Base-by-base conservation (phyloP, 2,888 invertebrate species). In the Noctua comes region DNA sequence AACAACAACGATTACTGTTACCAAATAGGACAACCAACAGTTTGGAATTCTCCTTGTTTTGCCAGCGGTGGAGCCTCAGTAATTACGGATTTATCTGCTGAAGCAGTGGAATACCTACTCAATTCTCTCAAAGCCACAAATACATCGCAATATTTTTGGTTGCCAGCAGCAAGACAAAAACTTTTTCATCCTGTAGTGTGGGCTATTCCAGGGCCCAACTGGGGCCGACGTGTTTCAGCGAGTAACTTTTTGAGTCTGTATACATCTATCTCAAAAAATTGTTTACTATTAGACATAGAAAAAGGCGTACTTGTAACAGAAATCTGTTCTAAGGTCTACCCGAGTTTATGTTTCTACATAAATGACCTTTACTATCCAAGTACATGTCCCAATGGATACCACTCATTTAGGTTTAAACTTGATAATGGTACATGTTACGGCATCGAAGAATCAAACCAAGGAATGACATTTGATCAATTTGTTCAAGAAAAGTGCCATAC, bases 151-250 rank as follows among this genome's bases (percentile, higher is more conserved):
- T 93, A 91, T 79, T 95, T 92, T 88, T 97, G 97, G 97, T 86
- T 97, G 75, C 97, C 97, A 27, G 95, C 96, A 6, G 93, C 93
- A 68, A 93, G 97, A 62, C 87, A 90, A n/a, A 94, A 94, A 71
- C 83, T 91, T 57, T 97, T 95, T 83, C 93, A 94, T 79, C 97
- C 97, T 36, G 87, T 97, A 27, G 92, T 94, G 13, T 97, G 97
- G 96, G 91, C 92, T 36, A 94, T 97, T 76, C 97, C 97, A 1
- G 97, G 97, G 8, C 93, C 94, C 11, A 93, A 95, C 83, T 96
- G 96, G 95, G 94, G 95, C 40, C 88, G 87, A 79, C 82, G 69
- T 27, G 91, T 96, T 2, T 80, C 86, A 83, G 73, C 81, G 1
- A 92, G 90, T 70, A 85, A 90, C 59, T 80, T 86, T 62, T 83